These are phyloP conservation scores for Drosophila birchii DNA, from an alignment of 2,888 invertebrate genomes.

Conservation along the genomic window DNA sequence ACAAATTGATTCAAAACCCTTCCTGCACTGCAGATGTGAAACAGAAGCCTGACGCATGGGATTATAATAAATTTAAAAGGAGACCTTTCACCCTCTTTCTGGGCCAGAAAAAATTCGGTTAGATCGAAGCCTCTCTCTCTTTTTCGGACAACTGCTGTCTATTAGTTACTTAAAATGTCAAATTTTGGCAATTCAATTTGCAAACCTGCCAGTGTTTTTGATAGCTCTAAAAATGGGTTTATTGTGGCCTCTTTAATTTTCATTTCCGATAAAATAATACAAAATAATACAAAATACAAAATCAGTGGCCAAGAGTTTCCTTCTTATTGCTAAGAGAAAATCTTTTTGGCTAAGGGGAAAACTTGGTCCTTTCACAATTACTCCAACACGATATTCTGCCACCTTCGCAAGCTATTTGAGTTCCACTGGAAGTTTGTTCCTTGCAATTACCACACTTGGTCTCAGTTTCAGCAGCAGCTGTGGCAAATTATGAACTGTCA, in stretches of 20 bases:
- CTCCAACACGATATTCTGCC: background rate
- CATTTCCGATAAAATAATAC: no score
- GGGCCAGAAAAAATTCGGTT: background rate
- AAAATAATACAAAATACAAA: no score
- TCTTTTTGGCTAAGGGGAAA: constrained; percentile 4
- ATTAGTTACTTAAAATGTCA: constrained; percentile 6
- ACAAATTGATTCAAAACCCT: constrained; percentile 16
- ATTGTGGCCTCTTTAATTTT: background rate
- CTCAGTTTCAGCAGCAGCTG: constrained; percentile 89
- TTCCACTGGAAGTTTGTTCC: constrained; percentile 12
- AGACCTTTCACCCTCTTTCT: constrained; percentile 3
- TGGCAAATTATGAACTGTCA: constrained; percentile 53
- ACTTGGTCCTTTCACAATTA: constrained; percentile 11
- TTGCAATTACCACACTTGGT: constrained; percentile 85
- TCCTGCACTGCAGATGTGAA: constrained; percentile 11
- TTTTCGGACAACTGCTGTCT: constrained; percentile 5
- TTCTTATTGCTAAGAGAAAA: background rate
- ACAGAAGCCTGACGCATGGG: constrained; percentile 1
- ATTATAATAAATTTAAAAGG: constrained; percentile 22
- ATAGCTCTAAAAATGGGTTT: background rate
- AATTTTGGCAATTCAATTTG: constrained; percentile 23
- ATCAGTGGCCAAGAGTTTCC: background rate
- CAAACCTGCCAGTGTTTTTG: constrained; percentile 10
- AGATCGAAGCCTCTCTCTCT: background rate
- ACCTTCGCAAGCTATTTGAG: constrained; percentile 22